Evolutionary conservation across 2,888 invertebrate genomes (phyloP).

Genomic region (Tenthredo amoena): DNA sequence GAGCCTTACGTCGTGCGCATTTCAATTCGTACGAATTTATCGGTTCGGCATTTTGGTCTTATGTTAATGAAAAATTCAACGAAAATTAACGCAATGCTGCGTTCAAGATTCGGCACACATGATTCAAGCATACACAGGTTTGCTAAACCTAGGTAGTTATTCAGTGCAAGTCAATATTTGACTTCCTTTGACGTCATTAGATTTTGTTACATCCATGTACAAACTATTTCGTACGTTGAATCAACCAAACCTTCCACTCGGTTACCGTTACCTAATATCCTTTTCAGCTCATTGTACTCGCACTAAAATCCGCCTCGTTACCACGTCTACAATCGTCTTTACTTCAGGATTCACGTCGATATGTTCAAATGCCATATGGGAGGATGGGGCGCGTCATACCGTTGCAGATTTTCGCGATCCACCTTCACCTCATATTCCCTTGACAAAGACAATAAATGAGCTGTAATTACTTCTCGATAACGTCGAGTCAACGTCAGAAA

Average conservation of each 20-base stretch:
- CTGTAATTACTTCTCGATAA: not conserved
- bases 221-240: not conserved
- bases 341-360: not conserved
- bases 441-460: not conserved
- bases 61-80: not conserved
- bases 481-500: not conserved
- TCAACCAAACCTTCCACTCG: not conserved
- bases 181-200: slow-evolving; percentile 23
- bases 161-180: slow-evolving; percentile 23
- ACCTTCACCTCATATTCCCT: not conserved
- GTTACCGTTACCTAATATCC: not conserved
- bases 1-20: too few species aligned
- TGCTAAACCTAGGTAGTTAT: not conserved
- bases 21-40: too few species aligned
- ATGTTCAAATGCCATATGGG: not conserved
- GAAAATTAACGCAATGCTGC: too few species aligned
- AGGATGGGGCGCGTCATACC: not conserved
- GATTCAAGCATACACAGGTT: not conserved
- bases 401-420: not conserved
- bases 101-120: not conserved
- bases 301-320: not conserved
- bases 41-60: too few species aligned
- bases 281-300: not conserved
- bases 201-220: not conserved
- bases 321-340: not conserved